Evolutionary conservation across 1,140 invertebrate species (phyloP).

Genomic region (Euglossa dilemma): DNA sequence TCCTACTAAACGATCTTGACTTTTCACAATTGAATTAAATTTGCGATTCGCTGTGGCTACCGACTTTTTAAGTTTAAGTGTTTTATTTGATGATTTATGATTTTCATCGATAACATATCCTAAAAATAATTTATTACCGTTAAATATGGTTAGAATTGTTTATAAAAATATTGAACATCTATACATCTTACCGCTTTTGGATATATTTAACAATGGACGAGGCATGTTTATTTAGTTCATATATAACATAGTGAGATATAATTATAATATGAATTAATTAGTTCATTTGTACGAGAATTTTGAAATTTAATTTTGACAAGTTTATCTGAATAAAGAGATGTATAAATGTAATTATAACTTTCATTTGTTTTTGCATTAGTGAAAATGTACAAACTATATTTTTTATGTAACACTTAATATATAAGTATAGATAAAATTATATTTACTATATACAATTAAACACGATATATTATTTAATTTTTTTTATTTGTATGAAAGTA

Average conservation of each 20-base stretch:
- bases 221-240: slow-evolving; percentile 38
- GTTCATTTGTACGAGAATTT: slow-evolving; percentile 43
- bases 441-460: background rate
- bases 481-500: slow-evolving; percentile 54
- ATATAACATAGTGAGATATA: slow-evolving; percentile 12
- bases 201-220: slow-evolving; percentile 13
- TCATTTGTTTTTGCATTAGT: slow-evolving; percentile 23
- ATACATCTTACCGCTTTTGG: slow-evolving; percentile 34
- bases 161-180: background rate
- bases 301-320: slow-evolving; percentile 8
- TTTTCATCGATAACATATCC: slow-evolving; percentile 9
- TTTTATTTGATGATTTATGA: slow-evolving; percentile 20
- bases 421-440: background rate
- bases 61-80: slow-evolving; percentile 24
- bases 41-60: slow-evolving; percentile 8
- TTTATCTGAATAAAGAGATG: background rate
- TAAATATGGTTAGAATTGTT: slow-evolving; percentile 5
- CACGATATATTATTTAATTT: slow-evolving; percentile 1
- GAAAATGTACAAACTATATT: background rate
- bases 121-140: background rate
- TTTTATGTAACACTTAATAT: background rate
- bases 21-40: slow-evolving; percentile 16
- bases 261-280: background rate
- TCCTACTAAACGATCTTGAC: slow-evolving; percentile 60
- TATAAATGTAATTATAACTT: slow-evolving; percentile 30